These are phyloP conservation scores for Athene noctua DNA, from an alignment of 2,113 vertebrate species.

Conservation along the genomic window DNA sequence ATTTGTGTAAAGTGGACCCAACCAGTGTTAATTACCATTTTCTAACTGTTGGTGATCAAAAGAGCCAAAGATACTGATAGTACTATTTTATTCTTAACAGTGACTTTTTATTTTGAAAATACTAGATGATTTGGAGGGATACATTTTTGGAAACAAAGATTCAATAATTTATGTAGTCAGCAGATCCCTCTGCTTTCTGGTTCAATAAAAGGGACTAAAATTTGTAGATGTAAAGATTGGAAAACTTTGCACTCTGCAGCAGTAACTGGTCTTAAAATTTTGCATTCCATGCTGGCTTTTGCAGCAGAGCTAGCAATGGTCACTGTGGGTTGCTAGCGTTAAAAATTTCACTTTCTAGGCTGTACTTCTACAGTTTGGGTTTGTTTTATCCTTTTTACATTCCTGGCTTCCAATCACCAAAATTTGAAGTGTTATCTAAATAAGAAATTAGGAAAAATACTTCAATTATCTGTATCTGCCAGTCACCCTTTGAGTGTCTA, in stretches of 20 bases:
- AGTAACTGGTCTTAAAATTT: neutral
- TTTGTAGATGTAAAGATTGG: neutral
- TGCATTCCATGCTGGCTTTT: neutral
- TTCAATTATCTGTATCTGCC: neutral
- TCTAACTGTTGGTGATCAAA: neutral
- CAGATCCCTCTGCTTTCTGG: neutral
- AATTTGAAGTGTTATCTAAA: neutral
- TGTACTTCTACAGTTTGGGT: neutral
- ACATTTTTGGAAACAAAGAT: neutral
- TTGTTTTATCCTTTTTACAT: neutral
- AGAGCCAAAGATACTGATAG: neutral
- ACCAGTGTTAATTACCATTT: neutral
- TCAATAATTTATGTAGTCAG: neutral
- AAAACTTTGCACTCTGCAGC: neutral
- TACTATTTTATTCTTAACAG: neutral
- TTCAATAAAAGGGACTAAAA: neutral
- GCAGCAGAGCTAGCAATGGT: neutral
- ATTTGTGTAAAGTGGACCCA: neutral
- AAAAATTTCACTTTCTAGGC: rapidly evolving
- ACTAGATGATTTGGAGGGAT: neutral
- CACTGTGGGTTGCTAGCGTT: neutral
- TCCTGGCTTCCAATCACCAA: neutral
- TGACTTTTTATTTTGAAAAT: neutral
- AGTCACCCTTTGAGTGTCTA: neutral
- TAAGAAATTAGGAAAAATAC: neutral